Conservation (phyloP, 1,140 invertebrate species). For the Amyelois transitella region DNA sequence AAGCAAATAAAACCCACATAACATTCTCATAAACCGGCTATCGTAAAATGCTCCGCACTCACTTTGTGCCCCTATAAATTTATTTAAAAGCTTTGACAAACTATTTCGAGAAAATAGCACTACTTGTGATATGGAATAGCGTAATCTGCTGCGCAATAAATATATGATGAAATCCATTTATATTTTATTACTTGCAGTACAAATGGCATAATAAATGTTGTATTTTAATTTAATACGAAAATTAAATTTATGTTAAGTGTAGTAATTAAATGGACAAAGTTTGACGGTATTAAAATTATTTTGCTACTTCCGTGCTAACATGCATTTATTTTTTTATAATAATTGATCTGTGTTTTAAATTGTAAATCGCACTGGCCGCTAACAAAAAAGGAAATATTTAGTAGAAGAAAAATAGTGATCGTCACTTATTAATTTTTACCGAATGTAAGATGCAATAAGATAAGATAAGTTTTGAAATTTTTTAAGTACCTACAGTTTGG, state of each 20-base stretch:
- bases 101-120: slow-evolving; percentile 10
- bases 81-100: slow-evolving; percentile 60
- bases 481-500: too few relatives aligned
- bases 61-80: slow-evolving; percentile 59
- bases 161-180: not conserved
- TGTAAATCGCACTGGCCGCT: too few relatives aligned
- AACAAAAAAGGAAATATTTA: too few relatives aligned
- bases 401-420: too few relatives aligned
- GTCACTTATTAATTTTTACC: too few relatives aligned
- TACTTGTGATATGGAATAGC: not conserved
- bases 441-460: too few relatives aligned
- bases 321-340: too few relatives aligned
- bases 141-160: slow-evolving; percentile 2
- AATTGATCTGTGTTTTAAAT: too few relatives aligned
- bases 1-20: slow-evolving; percentile 65
- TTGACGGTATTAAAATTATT: too few relatives aligned
- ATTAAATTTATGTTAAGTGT: not conserved
- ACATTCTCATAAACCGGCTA: slow-evolving; percentile 48
- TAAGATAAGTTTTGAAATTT: too few relatives aligned
- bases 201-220: not conserved
- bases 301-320: too few relatives aligned
- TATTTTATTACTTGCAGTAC: not conserved
- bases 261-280: too few relatives aligned
- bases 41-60: slow-evolving; percentile 65
- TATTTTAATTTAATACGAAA: not conserved